Conservation (phyloP, 2,888 invertebrate species). For the Synanthedon vespiformis region DNA sequence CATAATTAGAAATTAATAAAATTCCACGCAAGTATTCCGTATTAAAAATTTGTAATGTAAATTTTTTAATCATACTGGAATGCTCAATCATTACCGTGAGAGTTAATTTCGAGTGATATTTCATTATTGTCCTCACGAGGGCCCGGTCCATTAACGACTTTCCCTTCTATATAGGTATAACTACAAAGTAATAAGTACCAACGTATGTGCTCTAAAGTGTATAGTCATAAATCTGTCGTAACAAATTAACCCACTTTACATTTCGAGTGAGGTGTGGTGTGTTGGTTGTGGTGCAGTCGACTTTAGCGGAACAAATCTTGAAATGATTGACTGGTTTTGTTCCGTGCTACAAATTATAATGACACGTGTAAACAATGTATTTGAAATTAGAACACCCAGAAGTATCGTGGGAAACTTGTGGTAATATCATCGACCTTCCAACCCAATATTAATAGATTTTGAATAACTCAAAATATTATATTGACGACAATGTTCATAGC, state of each 20-base stretch:
- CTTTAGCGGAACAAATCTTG: constrained; percentile 19
- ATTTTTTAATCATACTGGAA: neutral
- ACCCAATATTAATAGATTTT: no score
- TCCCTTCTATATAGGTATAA: constrained; percentile 13
- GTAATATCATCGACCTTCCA: no score
- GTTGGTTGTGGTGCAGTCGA: constrained; percentile 6
- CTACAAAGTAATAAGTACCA: constrained; percentile 12
- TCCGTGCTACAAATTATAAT: constrained; percentile 17
- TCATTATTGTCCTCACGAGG: constrained; percentile 17
- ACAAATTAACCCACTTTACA: constrained; percentile 41
- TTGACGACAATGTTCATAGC: no score
- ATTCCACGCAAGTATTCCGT: no score
- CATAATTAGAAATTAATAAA: no score
- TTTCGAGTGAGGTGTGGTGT: constrained; percentile 15
- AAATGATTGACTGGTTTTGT: constrained; percentile 30
- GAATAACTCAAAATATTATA: no score
- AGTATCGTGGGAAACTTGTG: constrained; percentile 32
- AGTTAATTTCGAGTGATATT: constrained; percentile 16
- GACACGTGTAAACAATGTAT: constrained; percentile 25
- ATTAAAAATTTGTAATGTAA: no score
- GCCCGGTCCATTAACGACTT: constrained; percentile 36
- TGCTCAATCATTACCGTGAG: constrained; percentile 4
- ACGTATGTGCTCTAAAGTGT: constrained; percentile 17
- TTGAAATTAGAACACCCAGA: constrained; percentile 17
- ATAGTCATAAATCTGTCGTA: constrained; percentile 48